Base-by-base conservation (phyloP, 2,888 invertebrate genomes). In the Conus canariensis region DNA sequence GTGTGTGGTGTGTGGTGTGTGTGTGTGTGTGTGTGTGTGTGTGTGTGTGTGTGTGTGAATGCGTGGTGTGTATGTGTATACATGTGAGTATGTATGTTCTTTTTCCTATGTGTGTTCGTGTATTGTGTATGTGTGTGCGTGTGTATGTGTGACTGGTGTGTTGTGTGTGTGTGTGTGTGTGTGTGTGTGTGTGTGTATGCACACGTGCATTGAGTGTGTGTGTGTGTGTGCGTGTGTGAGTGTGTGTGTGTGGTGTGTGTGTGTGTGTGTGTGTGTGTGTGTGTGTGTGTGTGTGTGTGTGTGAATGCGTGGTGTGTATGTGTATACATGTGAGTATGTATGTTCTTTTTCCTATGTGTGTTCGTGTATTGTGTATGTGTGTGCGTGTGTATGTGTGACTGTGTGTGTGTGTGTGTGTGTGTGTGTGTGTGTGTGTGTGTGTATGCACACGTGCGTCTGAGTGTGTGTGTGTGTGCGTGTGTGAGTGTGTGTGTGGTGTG, bases 141-240 rank as follows among this genome's bases (percentile, higher is more conserved):
- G 67, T 19, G 8, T 70, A 19, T 70, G 67, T 70, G 67, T 70
- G 67, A 19, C 22, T 12, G 12, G 67, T 70, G 67, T 70, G 67
- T 70, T 9, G 8, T 9, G 8, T 64, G 60, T 64, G 60, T 64
- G 60, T 64, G 60, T 64, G 60, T 64, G 60, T 64, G 60, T 60
- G 60, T 60, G 60, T 60, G 60, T 60, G 60, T 60, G 60, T 60
- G 60, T 60, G 60, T 60, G 60, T 60, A 14, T 60, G 60, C 14
- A 14, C 14, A 14, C 14, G 60, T 60, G 60, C n/a, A n/a, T n/a
- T 60, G 60, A 10, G 60, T 60, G 74, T 22, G n/a, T 74, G 74
- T n/a, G 22, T 8, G n/a, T 82, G 25, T 88, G 25, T 82, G 22
- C 83, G 25, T 88, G 56, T 87, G 60, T 90, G 25, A 87, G 64